These are phyloP conservation scores for Liopterus haemorrhoidalis DNA, from an alignment of 2,888 invertebrate species.

Conservation along the genomic window DNA sequence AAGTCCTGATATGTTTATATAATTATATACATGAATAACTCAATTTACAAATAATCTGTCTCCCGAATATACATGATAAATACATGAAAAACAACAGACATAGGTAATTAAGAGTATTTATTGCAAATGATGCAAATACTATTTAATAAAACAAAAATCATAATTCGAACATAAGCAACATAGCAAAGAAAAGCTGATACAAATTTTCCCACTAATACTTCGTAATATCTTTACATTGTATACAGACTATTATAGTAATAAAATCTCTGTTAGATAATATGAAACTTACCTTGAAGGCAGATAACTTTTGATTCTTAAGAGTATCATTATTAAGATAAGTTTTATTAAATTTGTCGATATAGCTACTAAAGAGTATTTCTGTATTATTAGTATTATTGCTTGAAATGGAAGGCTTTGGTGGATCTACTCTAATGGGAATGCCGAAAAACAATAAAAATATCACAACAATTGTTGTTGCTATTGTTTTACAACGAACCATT, in stretches of 20 bases:
- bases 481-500: constrained; percentile 41
- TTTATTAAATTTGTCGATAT: constrained; percentile 49
- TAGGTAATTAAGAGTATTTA: constrained; percentile 6
- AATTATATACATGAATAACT: no score
- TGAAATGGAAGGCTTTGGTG: constrained; percentile 33
- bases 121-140: constrained; percentile 11
- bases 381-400: constrained; percentile 18
- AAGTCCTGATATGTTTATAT: no score
- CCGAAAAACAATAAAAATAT: constrained; percentile 46
- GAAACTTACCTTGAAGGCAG: constrained; percentile 38
- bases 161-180: no score
- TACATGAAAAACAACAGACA: no score
- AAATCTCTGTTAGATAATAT: constrained; percentile 1
- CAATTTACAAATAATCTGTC: no score
- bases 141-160: no score
- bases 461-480: constrained; percentile 38
- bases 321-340: constrained; percentile 45
- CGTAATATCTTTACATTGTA: no score
- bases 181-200: no score
- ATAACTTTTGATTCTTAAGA: constrained; percentile 36
- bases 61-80: no score
- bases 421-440: constrained; percentile 46
- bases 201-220: no score
- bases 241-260: constrained; percentile 4
- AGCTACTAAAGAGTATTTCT: constrained; percentile 46